These are phyloP conservation scores for Dufourea novaeangliae DNA, from an alignment of 1,140 invertebrate genomes.

Conservation along the genomic window DNA sequence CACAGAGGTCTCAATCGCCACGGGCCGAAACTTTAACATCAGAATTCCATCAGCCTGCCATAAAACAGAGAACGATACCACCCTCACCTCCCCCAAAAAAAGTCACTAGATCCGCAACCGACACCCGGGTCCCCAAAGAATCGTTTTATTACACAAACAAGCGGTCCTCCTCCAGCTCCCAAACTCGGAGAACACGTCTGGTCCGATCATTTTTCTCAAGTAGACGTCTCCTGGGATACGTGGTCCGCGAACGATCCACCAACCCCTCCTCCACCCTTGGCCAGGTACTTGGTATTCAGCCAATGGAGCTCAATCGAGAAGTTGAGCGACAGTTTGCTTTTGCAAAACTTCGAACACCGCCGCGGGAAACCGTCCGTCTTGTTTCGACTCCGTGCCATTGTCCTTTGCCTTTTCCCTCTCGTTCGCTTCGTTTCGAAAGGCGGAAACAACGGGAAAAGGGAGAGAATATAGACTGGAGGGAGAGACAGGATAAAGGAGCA, in stretches of 20 bases:
- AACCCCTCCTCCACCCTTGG: constrained; percentile 29
- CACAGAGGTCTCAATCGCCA: background rate
- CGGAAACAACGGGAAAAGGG: background rate
- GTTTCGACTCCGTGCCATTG: constrained; percentile 61
- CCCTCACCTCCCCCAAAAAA: background rate
- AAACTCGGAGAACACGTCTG: background rate
- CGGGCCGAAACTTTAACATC: background rate
- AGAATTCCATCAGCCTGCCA: background rate
- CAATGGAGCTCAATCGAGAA: constrained; percentile 70
- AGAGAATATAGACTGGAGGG: background rate
- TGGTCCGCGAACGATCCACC: constrained; percentile 35
- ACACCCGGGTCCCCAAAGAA: constrained; percentile 23
- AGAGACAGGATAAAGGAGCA: background rate
- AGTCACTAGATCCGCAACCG: background rate
- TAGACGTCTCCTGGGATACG: constrained; percentile 33
- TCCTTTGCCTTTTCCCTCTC: background rate
- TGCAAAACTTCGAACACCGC: constrained; percentile 66
- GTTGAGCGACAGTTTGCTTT: constrained; percentile 63
- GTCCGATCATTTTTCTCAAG: constrained; percentile 35
- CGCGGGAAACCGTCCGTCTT: constrained; percentile 63
- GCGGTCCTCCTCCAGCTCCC: no score
- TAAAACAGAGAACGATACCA: background rate
- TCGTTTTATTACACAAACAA: constrained; percentile 23
- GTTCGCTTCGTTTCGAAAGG: background rate
- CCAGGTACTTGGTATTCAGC: constrained; percentile 72